Conservation (phyloP, 2,888 invertebrate genomes). For the Sipunculus nudus region DNA sequence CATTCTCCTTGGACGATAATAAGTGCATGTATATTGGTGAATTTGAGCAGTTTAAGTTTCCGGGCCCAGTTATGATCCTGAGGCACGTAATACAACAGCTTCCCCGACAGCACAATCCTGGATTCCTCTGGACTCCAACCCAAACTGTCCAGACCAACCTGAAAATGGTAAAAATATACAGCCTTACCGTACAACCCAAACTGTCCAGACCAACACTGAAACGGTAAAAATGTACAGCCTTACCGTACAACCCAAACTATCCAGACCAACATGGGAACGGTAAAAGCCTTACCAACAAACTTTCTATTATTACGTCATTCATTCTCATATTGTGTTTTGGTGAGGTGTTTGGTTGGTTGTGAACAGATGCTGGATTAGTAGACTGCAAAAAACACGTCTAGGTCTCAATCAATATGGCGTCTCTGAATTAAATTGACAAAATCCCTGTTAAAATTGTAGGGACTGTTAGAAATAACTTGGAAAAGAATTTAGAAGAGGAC, state of each 20-base stretch:
- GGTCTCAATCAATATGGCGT: no score
- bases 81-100: conserved; percentile 86
- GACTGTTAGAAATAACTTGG: no score
- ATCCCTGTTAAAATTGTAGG: no score
- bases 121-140: conserved; percentile 88
- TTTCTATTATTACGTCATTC: background rate
- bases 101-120: conserved; percentile 89
- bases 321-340: no score
- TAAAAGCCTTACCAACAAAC: background rate
- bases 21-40: conserved; percentile 87
- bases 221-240: background rate
- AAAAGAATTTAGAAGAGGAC: no score
- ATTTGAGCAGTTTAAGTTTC: conserved; percentile 60
- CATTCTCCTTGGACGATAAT: conserved; percentile 93
- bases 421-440: no score
- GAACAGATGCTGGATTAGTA: no score
- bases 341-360: no score
- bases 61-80: conserved; percentile 79
- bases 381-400: no score
- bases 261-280: conserved; percentile 80
- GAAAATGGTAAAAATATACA: conserved; percentile 9
- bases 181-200: conserved; percentile 85
- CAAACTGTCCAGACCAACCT: conserved; percentile 90
- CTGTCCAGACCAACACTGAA: conserved; percentile 86
- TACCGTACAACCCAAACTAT: conserved; percentile 92